Percentiles rank a stretch among this genome's conserved stretches.
Conservation (phyloP, 2,113 vertebrate species). For the Thryonomys swinderianus region DNA sequence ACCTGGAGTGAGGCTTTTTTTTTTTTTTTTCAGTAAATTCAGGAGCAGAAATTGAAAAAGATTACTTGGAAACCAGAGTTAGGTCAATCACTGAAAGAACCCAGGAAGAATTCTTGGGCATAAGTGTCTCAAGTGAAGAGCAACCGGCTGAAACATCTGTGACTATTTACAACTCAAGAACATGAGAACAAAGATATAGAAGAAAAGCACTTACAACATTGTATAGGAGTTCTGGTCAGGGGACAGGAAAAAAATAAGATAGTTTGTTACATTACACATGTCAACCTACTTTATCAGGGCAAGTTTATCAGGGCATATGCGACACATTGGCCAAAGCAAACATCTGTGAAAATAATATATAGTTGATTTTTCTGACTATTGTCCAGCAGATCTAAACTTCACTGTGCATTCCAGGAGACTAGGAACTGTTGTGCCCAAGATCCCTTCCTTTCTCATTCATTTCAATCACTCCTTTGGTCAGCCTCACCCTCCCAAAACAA, state of each 20-base stretch:
- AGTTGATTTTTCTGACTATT: background rate
- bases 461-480: background rate
- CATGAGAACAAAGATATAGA: background rate
- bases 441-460: background rate
- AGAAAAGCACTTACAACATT: background rate
- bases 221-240: background rate
- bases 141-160: background rate
- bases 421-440: background rate
- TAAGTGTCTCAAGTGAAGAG: background rate
- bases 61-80: background rate
- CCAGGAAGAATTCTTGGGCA: background rate
- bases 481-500: background rate
- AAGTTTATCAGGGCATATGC: background rate
- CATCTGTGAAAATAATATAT: background rate
- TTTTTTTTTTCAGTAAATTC: background rate
- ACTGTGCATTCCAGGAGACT: background rate
- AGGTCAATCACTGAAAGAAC: background rate
- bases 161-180: background rate
- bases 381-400: background rate
- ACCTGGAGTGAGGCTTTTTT: background rate
- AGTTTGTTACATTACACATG: background rate
- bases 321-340: background rate
- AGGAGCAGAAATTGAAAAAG: background rate
- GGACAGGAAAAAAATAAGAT: background rate
- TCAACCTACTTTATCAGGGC: background rate